Evolutionary conservation across 1,140 invertebrate genomes (phyloP).

Genomic region (Zaprionus africanus): DNA sequence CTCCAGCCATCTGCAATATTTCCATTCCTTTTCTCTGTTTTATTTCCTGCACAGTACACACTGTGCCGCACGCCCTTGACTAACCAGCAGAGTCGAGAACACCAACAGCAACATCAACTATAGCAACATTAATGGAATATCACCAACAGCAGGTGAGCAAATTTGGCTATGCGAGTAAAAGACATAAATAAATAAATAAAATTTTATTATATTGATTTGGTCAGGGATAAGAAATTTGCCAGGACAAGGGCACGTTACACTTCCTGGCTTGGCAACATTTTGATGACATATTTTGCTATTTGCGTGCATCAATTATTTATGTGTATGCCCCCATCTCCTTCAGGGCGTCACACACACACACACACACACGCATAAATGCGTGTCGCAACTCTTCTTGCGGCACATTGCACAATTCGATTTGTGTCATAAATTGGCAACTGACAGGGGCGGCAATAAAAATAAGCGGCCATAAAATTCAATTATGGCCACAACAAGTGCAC

Average conservation of each 20-base stretch:
- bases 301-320: conserved; percentile 79
- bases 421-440: conserved; percentile 77
- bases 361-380: conserved; percentile 15
- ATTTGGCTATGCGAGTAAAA: conserved; percentile 12
- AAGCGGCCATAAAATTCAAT: conserved; percentile 82
- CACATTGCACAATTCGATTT: conserved; percentile 63
- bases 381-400: conserved; percentile 18
- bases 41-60: not conserved
- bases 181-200: conserved; percentile 19
- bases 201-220: conserved; percentile 67
- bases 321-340: not conserved
- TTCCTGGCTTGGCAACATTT: conserved; percentile 41
- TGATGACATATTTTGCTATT: conserved; percentile 73
- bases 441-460: conserved; percentile 71
- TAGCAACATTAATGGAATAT: conserved; percentile 21
- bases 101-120: conserved; percentile 11
- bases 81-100: not conserved
- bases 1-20: too few species aligned
- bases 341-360: conserved; percentile 3
- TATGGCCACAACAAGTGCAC: conserved; percentile 80
- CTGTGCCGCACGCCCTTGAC: conserved; percentile 17
- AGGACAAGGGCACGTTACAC: conserved; percentile 6
- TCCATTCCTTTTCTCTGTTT: too few species aligned
- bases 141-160: conserved; percentile 33
- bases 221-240: conserved; percentile 21